phyloP scores from a whole-genome alignment of 2,888 invertebrate species.

The Drosophila yooni region DNA sequence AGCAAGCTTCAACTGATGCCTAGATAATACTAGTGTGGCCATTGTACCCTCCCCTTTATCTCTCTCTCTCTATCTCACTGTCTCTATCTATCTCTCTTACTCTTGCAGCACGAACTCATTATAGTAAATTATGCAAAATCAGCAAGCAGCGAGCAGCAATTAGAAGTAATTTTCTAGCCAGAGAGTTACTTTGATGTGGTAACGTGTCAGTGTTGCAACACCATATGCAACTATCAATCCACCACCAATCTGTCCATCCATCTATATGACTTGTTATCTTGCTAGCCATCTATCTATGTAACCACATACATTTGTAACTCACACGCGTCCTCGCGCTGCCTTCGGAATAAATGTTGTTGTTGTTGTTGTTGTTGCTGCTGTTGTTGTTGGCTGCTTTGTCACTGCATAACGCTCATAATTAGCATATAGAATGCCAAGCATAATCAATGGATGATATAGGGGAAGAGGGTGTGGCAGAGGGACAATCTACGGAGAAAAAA shows the following conservation, averaged over 20 bases:
- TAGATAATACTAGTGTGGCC: background rate
- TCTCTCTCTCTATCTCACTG: background rate
- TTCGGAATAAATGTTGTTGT: slow-evolving; percentile 18
- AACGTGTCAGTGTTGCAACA: slow-evolving; percentile 37
- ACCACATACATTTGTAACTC: background rate
- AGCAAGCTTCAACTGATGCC: background rate
- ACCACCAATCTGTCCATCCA: background rate
- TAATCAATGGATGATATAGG: background rate
- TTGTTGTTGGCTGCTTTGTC: slow-evolving; percentile 39
- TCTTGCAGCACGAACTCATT: slow-evolving; percentile 53
- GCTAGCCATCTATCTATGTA: slow-evolving; percentile 2
- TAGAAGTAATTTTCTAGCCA: slow-evolving; percentile 62
- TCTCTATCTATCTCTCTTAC: background rate
- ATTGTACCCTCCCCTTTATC: background rate
- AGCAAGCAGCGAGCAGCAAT: slow-evolving; percentile 9
- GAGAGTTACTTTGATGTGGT: slow-evolving; percentile 62
- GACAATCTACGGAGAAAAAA: background rate
- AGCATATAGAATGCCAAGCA: slow-evolving; percentile 44
- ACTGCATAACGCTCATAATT: slow-evolving; percentile 66
- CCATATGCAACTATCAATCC: slow-evolving; percentile 8
- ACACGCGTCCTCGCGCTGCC: slow-evolving; percentile 11
- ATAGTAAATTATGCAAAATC: slow-evolving; percentile 72
- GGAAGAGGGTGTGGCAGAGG: slow-evolving; percentile 1
- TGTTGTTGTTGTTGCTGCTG: slow-evolving; percentile 22
- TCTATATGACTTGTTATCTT: background rate